Evolutionary conservation across 23 tunicate genomes (phyloP).

Genomic region (Botrylloides violaceus): DNA sequence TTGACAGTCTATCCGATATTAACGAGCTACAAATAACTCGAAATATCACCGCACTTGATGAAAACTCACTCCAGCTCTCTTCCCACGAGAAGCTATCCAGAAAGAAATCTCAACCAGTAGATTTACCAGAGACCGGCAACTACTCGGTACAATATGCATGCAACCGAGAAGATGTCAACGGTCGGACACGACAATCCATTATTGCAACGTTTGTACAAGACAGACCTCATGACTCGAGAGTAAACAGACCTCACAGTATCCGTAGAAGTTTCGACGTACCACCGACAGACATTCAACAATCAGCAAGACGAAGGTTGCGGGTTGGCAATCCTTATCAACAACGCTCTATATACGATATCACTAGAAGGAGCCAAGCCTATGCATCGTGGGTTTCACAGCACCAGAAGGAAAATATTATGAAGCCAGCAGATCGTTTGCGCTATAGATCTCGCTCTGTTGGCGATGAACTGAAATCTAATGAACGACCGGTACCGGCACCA

Average conservation of each 20-base stretch:
- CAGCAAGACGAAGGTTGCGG: not conserved
- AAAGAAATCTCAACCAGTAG: not conserved
- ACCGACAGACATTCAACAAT: conserved; percentile 3
- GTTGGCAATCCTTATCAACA: not conserved
- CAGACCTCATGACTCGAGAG: not conserved
- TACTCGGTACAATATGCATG: conserved; percentile 13
- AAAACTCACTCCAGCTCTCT: conserved; percentile 2
- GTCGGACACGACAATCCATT: conserved; percentile 16
- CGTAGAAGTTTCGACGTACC: conserved; percentile 9
- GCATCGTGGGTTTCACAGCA: not conserved
- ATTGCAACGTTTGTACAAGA: conserved; percentile 19
- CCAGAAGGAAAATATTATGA: not conserved
- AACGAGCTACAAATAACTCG: not conserved
- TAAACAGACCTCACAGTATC: conserved; percentile 14
- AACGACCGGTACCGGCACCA: not conserved
- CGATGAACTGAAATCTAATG: conserved; percentile 3
- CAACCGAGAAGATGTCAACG: conserved; percentile 5
- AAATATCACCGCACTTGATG: not conserved
- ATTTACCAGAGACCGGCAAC: conserved; percentile 10
- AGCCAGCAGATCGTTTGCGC: conserved; percentile 2
- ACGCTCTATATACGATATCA: not conserved
- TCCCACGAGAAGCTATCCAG: not conserved
- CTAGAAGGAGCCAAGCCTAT: conserved; percentile 10
- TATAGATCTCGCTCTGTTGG: conserved; percentile 29
- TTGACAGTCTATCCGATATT: conserved; percentile 4